phyloP scores from a whole-genome alignment of 2,113 vertebrate genomes.

The Neodontobutis hainanensis region DNA sequence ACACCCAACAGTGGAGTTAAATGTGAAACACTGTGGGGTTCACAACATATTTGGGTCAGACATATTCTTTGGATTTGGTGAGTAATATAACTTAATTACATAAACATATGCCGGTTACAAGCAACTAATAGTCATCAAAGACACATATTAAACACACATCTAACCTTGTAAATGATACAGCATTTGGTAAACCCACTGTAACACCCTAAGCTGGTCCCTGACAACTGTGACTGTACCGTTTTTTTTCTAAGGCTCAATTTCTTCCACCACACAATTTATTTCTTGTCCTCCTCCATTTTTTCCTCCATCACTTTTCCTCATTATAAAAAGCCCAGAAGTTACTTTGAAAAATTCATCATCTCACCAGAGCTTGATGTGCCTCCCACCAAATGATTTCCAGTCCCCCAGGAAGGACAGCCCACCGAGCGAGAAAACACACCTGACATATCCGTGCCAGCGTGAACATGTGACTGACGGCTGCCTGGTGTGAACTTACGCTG shows the following conservation, averaged over 20 bases:
- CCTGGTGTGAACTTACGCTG: conserved; percentile 30
- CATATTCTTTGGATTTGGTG: too few relatives aligned
- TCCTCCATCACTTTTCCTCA: conserved; percentile 7
- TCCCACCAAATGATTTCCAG: conserved; percentile 10
- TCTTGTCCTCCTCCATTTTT: not conserved
- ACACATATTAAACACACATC: too few relatives aligned
- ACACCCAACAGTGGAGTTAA: too few relatives aligned
- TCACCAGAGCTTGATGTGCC: conserved; percentile 13
- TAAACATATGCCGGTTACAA: too few relatives aligned
- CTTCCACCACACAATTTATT: conserved; percentile 4
- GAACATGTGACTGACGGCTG: conserved; percentile 40
- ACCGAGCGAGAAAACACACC: conserved; percentile 35
- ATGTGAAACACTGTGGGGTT: too few relatives aligned
- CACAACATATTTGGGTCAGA: too few relatives aligned
- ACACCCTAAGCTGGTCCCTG: too few relatives aligned
- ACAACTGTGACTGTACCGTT: too few relatives aligned
- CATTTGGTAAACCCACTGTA: too few relatives aligned
- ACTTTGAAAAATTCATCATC: conserved; percentile 22
- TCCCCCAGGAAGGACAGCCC: conserved; percentile 23
- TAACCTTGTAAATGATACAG: too few relatives aligned
- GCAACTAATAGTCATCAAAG: too few relatives aligned
- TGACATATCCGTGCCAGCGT: conserved; percentile 30
- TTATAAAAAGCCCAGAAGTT: conserved; percentile 3
- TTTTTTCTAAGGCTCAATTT: not conserved
- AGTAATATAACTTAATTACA: too few relatives aligned